Evolutionary conservation across 2,113 vertebrate species (phyloP).

Genomic region (Python bivittatus): DNA sequence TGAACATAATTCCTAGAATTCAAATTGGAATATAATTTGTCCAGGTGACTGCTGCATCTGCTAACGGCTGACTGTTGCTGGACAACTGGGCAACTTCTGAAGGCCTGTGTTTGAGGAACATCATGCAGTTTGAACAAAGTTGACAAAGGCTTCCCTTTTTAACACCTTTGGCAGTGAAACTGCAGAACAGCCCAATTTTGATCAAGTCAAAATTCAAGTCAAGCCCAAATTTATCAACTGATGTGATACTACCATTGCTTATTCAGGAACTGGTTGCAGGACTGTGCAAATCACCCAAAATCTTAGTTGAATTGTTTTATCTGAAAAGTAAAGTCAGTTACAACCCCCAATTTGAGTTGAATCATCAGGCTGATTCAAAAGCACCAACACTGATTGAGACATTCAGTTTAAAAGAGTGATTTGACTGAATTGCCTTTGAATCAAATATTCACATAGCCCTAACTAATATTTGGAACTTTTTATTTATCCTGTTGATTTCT

Average conservation of each 20-base stretch:
- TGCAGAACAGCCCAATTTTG: not conserved
- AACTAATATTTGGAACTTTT: not conserved
- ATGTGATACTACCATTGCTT: not conserved
- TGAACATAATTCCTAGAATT: not conserved
- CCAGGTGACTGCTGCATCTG: not conserved
- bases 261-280: not conserved
- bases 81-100: not conserved
- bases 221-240: too few relatives aligned
- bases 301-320: not conserved
- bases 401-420: not conserved
- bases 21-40: not conserved
- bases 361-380: not conserved
- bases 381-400: not conserved
- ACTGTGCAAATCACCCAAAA: not conserved
- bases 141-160: not conserved
- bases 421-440: not conserved
- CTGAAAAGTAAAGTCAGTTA: not conserved
- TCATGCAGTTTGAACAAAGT: not conserved
- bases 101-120: not conserved
- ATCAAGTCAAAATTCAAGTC: not conserved
- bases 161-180: not conserved
- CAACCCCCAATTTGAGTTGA: not conserved
- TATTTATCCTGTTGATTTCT: not conserved
- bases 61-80: not conserved
- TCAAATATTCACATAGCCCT: not conserved